phyloP scores from a whole-genome alignment of 92 coral and sea anemone genomes.

The Bergia sp. region DNA sequence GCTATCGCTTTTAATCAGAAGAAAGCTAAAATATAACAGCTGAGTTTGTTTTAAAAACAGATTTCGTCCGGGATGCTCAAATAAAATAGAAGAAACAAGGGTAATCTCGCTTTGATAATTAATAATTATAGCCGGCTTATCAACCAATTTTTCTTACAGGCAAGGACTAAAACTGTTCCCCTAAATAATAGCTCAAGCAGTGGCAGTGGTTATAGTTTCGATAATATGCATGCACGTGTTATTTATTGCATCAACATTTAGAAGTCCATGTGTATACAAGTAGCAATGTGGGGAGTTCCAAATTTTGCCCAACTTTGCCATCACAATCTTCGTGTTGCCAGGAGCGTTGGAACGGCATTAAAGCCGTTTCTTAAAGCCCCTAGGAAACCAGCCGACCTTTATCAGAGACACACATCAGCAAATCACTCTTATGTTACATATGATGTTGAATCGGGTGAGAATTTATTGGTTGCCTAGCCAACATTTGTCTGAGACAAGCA shows the following conservation, averaged over 20 bases:
- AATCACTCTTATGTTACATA: too few species aligned
- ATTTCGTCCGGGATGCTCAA: background rate
- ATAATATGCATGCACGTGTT: too few species aligned
- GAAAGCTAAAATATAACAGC: background rate
- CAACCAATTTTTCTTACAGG: background rate
- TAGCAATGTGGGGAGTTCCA: background rate
- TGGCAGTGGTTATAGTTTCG: background rate
- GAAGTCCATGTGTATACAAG: background rate
- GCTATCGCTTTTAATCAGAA: background rate
- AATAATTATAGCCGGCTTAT: background rate
- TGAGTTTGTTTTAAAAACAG: background rate
- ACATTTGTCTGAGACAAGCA: too few species aligned
- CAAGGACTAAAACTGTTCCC: background rate
- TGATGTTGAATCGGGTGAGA: too few species aligned
- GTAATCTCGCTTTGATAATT: background rate
- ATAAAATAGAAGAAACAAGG: background rate
- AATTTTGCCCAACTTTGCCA: background rate
- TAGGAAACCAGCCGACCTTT: too few species aligned
- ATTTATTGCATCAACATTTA: too few species aligned
- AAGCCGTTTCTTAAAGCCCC: background rate
- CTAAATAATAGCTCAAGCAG: background rate
- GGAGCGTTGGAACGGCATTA: background rate
- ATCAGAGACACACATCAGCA: too few species aligned
- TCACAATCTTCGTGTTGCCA: background rate
- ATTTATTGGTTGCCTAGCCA: too few species aligned